Conservation (phyloP, 1,140 invertebrate genomes). For the Pantala flavescens region DNA sequence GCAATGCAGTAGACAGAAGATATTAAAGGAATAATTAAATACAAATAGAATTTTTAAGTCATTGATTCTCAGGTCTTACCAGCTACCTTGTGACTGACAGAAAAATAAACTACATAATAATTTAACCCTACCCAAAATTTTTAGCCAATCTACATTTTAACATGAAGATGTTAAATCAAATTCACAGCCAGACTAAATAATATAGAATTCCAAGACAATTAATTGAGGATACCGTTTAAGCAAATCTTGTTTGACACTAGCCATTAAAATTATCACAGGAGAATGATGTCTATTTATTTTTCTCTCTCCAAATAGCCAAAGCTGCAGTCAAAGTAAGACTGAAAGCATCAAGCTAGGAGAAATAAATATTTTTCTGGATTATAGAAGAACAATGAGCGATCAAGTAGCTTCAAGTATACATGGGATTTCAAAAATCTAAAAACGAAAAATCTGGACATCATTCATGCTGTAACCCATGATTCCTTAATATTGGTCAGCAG, state of each 20-base stretch:
- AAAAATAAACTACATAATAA: not conserved
- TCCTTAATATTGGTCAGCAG: not conserved
- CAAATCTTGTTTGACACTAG: not conserved
- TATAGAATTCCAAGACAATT: not conserved
- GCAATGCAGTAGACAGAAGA: not conserved
- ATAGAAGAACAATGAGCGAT: not conserved
- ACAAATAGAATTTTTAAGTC: not conserved
- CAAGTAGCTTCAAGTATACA: not conserved
- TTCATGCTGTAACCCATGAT: not conserved
- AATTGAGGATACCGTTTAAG: not conserved
- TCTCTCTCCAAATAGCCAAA: too few species aligned
- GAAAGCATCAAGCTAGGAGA: not conserved
- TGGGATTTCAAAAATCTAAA: not conserved
- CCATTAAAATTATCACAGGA: not conserved
- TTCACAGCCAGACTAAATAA: slow-evolving; percentile 5
- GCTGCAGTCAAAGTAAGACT: not conserved
- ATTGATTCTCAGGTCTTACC: not conserved
- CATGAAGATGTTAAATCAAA: not conserved
- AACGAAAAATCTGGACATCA: not conserved
- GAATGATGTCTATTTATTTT: not conserved
- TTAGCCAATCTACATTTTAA: not conserved
- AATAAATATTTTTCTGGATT: not conserved
- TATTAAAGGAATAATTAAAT: not conserved
- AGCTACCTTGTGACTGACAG: not conserved
- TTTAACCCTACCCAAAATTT: not conserved